These are phyloP conservation scores for Ellobium chinense DNA, from an alignment of 2,888 invertebrate genomes.

Conservation along the genomic window DNA sequence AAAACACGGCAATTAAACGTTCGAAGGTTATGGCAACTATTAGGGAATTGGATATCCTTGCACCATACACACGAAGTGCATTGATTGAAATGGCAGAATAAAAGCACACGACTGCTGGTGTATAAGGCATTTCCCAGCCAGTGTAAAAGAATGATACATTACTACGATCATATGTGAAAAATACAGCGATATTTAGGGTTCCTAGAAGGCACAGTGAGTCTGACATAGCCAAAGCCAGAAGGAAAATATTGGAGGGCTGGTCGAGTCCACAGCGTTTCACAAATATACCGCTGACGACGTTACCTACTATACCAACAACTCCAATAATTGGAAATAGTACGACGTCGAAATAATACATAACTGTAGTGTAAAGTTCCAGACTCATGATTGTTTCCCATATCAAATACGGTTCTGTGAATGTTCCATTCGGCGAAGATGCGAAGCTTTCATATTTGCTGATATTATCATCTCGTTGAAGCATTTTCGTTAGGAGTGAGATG, in stretches of 20 bases:
- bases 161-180: background rate
- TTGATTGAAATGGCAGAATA: background rate
- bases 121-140: background rate
- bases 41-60: background rate
- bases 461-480: too few species aligned
- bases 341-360: too few species aligned
- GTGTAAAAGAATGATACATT: background rate
- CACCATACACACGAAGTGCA: background rate
- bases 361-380: too few species aligned
- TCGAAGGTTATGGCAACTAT: background rate
- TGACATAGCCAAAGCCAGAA: background rate
- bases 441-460: too few species aligned
- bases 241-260: background rate
- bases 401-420: too few species aligned
- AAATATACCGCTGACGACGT: background rate
- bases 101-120: background rate
- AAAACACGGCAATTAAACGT: slow-evolving; percentile 7
- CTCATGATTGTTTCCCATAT: too few species aligned
- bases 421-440: too few species aligned
- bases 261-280: background rate
- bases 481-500: too few species aligned
- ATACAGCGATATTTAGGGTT: background rate
- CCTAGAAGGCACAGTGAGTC: background rate
- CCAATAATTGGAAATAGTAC: background rate
- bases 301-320: background rate